Conservation (phyloP, 2,888 invertebrate genomes). For the Hipparchia sbordonii region DNA sequence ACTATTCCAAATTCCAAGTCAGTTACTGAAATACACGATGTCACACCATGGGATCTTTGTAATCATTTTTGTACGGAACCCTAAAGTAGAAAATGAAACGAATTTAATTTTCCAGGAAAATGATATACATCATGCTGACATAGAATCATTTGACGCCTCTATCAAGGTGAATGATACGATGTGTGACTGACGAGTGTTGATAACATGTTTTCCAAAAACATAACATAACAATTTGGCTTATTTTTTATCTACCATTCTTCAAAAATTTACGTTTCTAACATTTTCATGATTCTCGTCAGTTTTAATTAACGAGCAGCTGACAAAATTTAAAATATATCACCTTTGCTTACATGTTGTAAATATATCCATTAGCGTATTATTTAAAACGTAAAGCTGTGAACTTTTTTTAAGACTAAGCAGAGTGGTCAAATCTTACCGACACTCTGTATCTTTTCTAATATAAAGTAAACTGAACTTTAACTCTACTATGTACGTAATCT, state of each 20-base stretch:
- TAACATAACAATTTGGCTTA: constrained; percentile 34
- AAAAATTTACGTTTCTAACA: constrained; percentile 16
- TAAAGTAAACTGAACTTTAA: too few relatives aligned
- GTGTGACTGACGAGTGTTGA: constrained; percentile 39
- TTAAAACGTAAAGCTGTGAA: too few relatives aligned
- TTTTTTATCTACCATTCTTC: constrained; percentile 3
- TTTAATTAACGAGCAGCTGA: neutral
- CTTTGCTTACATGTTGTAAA: too few relatives aligned
- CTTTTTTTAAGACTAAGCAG: too few relatives aligned
- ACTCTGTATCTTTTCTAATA: too few relatives aligned
- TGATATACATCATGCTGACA: constrained; percentile 66
- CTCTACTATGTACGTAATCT: too few relatives aligned
- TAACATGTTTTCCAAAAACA: constrained; percentile 27
- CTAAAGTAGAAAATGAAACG: constrained; percentile 18
- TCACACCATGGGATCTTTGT: too few relatives aligned
- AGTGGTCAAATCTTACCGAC: too few relatives aligned
- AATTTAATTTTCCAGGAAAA: constrained; percentile 70
- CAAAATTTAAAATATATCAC: neutral
- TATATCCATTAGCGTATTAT: too few relatives aligned
- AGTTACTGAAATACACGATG: too few relatives aligned
- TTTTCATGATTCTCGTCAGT: neutral
- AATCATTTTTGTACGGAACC: too few relatives aligned
- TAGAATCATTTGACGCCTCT: constrained; percentile 77
- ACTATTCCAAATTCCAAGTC: too few relatives aligned
- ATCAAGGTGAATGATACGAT: constrained; percentile 73